Evolutionary conservation across 1,140 invertebrate genomes (phyloP).

Genomic region (Drosophila elegans): DNA sequence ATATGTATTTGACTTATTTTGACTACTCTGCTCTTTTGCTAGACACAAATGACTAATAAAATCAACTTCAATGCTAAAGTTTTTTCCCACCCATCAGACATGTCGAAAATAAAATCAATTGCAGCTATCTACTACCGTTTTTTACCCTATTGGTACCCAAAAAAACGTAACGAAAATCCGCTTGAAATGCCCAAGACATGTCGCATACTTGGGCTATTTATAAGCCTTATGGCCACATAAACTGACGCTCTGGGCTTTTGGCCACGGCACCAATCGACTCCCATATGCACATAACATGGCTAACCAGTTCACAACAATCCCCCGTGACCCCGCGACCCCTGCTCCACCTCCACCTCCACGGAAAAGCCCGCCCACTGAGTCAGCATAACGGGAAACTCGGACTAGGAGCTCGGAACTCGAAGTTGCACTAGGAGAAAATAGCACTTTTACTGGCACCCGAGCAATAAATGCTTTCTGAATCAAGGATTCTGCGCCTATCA

Average conservation of each 20-base stretch:
- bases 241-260: slow-evolving; percentile 56
- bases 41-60: slow-evolving; percentile 16
- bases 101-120: slow-evolving; percentile 48
- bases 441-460: too few relatives aligned
- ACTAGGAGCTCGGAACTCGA: slow-evolving; percentile 17
- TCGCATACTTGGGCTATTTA: slow-evolving; percentile 58
- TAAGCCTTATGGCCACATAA: slow-evolving; percentile 61
- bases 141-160: slow-evolving; percentile 6
- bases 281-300: slow-evolving; percentile 76
- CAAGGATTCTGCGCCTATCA: too few relatives aligned
- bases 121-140: slow-evolving; percentile 24
- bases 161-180: slow-evolving; percentile 39
- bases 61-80: neutral
- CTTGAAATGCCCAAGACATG: slow-evolving; percentile 57
- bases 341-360: neutral
- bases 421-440: slow-evolving; percentile 3
- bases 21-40: neutral
- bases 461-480: too few relatives aligned
- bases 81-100: neutral
- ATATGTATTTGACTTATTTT: neutral
- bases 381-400: slow-evolving; percentile 61
- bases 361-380: slow-evolving; percentile 65
- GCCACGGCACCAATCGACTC: slow-evolving; percentile 73
- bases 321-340: slow-evolving; percentile 15
- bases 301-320: slow-evolving; percentile 47